These are phyloP conservation scores for Unio pictorum DNA, from an alignment of 2,888 invertebrate genomes.

Conservation along the genomic window DNA sequence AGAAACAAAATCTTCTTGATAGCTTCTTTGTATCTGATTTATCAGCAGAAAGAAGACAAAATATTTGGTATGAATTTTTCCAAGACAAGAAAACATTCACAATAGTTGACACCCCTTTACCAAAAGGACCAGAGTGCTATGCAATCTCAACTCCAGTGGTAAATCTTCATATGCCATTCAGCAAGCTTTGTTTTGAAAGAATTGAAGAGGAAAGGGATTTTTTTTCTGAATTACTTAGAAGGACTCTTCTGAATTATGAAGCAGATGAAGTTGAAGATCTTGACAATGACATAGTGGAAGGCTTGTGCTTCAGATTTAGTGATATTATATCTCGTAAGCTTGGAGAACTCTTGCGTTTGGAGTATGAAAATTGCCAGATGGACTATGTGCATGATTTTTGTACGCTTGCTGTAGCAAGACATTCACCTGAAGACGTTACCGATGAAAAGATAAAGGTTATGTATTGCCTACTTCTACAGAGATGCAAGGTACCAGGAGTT, in stretches of 20 bases:
- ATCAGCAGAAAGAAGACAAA: slow-evolving; percentile 4
- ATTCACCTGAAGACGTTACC: not conserved
- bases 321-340: slow-evolving; percentile 15
- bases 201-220: slow-evolving; percentile 29
- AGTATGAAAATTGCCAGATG: slow-evolving; percentile 6
- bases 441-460: slow-evolving; percentile 1
- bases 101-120: slow-evolving; percentile 17
- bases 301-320: slow-evolving; percentile 19
- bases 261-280: slow-evolving; percentile 28
- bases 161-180: slow-evolving; percentile 30
- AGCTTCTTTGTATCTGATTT: slow-evolving; percentile 20
- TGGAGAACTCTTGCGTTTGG: slow-evolving; percentile 5
- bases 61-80: slow-evolving; percentile 14
- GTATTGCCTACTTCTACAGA: slow-evolving; percentile 13
- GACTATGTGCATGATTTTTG: slow-evolving; percentile 32
- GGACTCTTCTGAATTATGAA: slow-evolving; percentile 23
- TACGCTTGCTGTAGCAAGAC: slow-evolving; percentile 10
- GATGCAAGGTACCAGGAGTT: not conserved
- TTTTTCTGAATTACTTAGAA: slow-evolving; percentile 22
- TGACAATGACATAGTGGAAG: slow-evolving; percentile 22
- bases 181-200: slow-evolving; percentile 16
- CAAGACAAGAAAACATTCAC: slow-evolving; percentile 8
- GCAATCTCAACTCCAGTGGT: slow-evolving; percentile 18
- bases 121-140: slow-evolving; percentile 38
- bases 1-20: slow-evolving; percentile 21